phyloP scores from a whole-genome alignment of 2,797 vertebrate genomes.

The Crenuchus spilurus region DNA sequence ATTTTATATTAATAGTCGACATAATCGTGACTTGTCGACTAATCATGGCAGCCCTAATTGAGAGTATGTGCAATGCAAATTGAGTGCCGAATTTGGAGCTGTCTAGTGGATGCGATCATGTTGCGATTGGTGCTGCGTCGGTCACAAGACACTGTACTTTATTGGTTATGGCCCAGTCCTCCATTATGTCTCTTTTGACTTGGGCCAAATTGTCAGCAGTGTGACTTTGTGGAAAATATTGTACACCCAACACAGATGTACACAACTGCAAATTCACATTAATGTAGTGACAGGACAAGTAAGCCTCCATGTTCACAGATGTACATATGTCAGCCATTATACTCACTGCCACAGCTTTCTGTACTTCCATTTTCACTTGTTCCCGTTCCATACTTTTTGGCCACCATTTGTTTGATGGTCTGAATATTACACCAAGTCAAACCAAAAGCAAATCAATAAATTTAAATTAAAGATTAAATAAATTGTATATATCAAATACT shows the following conservation, averaged over 20 bases:
- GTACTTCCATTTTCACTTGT: constrained; percentile 10
- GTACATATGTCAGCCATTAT: constrained; percentile 12
- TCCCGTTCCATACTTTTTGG: constrained; percentile 9
- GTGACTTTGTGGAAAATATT: constrained; percentile 38
- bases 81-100: constrained; percentile 12
- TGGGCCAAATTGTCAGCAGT: constrained; percentile 16
- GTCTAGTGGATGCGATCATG: constrained; percentile 14
- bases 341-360: constrained; percentile 15
- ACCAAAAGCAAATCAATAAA: constrained; percentile 7
- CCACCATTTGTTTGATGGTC: constrained; percentile 8
- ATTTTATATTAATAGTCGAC: no score
- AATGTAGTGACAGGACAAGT: constrained; percentile 9
- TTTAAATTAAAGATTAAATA: background rate
- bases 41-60: no score
- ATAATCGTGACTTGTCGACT: no score
- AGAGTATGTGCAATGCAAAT: constrained; percentile 11
- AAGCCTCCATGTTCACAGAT: constrained; percentile 4
- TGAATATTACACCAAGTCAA: constrained; percentile 10
- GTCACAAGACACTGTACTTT: background rate
- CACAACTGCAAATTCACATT: constrained; percentile 39
- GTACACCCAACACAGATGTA: constrained; percentile 45
- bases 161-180: no score
- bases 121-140: no score
- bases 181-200: background rate
- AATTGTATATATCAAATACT: background rate